These are phyloP conservation scores for Lymantria monacha DNA, from an alignment of 2,888 invertebrate species.

Conservation along the genomic window DNA sequence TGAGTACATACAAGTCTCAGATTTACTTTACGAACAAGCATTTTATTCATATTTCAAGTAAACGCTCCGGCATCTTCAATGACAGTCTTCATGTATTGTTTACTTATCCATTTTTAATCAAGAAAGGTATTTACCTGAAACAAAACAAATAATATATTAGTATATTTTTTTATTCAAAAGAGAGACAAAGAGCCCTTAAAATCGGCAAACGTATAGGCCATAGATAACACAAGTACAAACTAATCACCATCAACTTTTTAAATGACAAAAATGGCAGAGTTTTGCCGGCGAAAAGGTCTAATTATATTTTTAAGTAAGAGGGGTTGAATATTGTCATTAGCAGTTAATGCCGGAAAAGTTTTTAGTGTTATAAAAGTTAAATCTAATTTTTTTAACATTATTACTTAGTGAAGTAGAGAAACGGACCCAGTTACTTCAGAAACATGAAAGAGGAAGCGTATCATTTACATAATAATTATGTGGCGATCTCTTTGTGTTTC, in stretches of 20 bases:
- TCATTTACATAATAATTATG: too few species aligned
- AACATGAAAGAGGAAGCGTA: too few species aligned
- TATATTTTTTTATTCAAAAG: background rate
- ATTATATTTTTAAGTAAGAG: conserved; percentile 18
- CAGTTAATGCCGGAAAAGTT: conserved; percentile 8
- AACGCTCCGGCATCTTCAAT: too few species aligned
- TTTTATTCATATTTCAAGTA: too few species aligned
- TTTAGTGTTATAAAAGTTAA: background rate
- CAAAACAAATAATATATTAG: background rate
- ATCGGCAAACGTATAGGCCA: background rate
- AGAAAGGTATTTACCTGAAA: background rate
- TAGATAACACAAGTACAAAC: conserved; percentile 1
- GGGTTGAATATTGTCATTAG: conserved; percentile 16
- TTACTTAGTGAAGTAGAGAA: background rate
- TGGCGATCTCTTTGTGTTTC: too few species aligned
- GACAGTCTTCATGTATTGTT: background rate
- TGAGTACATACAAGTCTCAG: too few species aligned
- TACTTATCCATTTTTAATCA: background rate
- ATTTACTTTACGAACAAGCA: too few species aligned
- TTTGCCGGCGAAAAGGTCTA: conserved; percentile 13
- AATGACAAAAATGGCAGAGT: conserved; percentile 11
- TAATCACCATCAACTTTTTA: conserved; percentile 10
- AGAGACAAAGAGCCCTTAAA: background rate
- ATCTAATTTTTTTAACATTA: conserved; percentile 4
- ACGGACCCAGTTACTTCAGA: too few species aligned